Base-by-base conservation (phyloP, 2,888 invertebrate species). In the Lithophane socia region DNA sequence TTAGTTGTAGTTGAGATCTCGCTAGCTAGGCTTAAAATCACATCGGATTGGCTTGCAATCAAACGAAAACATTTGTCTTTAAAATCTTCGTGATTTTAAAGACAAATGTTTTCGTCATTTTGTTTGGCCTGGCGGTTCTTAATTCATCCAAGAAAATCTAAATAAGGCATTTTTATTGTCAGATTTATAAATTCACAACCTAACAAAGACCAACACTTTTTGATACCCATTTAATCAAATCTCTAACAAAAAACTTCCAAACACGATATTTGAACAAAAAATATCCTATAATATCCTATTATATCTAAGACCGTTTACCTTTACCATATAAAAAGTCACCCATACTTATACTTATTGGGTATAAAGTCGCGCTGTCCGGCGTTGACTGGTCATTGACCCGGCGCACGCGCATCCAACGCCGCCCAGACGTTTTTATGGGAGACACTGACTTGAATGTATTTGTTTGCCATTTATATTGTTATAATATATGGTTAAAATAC, bases 381-480 rank as follows among this genome's bases (percentile, higher is more conserved):
- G 85, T 42, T 75, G 81, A 75, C 79, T 54, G 88, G 89, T 75
- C 90, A 54, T 74, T 84, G 89, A 88, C 86, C 90, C 82, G 49
- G 66, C 86, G 89, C 81, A 49, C 58, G 82, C 80, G 83, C 88
- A 84, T 72, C 74, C 80, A 86, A 52, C 86, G 86, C 58, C 21
- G 63, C 80, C 64, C 74, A 63, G 84, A 47, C 73, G 84, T 84
- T 88, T 89, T 86, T 83, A 77, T 79, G 65, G 61, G 70, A 85
- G 82, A 80, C 80, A 84, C 61, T 67, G 73, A 58, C 81, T 81
- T 70, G 72, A 69, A 60, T 69, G 68, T 82, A 79, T 85, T 84
- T 84, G 79, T 79, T 82, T 70, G 83, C 63, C 54, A 60, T 73
- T 64, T 73, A 60, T 37, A 37, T 37, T 37, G 37, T 37, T 37